Conservation (phyloP, 1,140 invertebrate species). For the Penaeus vannamei region DNA sequence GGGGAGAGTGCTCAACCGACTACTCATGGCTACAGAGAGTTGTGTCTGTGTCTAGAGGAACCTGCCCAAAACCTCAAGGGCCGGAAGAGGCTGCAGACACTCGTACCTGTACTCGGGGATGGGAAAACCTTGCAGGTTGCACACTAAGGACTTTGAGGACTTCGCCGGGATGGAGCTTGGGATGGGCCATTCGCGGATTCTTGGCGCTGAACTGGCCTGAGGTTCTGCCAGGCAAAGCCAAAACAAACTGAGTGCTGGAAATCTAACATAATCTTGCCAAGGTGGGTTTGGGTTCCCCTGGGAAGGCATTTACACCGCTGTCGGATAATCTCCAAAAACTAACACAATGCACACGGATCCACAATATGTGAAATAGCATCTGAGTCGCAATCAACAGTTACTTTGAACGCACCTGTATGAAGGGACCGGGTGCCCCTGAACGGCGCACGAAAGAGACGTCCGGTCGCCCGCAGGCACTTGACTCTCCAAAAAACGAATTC, state of each 20-base stretch:
- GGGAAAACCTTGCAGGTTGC: conserved; percentile 61
- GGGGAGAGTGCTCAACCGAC: no score
- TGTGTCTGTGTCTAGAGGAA: no score
- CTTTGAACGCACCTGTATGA: conserved; percentile 21
- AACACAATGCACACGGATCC: no score
- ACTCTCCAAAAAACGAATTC: conserved; percentile 1
- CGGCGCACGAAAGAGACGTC: conserved; percentile 66
- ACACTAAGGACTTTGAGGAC: conserved; percentile 46
- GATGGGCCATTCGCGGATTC: conserved; percentile 50
- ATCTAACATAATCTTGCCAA: neutral
- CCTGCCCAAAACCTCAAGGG: no score
- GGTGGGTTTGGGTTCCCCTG: neutral
- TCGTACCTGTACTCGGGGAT: conserved; percentile 68
- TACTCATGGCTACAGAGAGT: no score
- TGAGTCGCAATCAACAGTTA: no score
- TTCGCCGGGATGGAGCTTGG: conserved; percentile 18
- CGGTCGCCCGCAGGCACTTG: neutral
- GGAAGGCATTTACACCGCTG: neutral
- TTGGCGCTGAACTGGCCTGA: conserved; percentile 48
- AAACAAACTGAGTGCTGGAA: neutral
- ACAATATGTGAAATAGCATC: no score
- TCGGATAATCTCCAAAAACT: no score
- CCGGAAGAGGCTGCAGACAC: neutral
- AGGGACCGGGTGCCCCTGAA: conserved; percentile 65
- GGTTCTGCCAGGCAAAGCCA: conserved; percentile 25